Evolutionary conservation across 2,113 vertebrate genomes (phyloP), one percentile per base, ranked within the genome.

Genomic region (Mesitornis unicolor): DNA sequence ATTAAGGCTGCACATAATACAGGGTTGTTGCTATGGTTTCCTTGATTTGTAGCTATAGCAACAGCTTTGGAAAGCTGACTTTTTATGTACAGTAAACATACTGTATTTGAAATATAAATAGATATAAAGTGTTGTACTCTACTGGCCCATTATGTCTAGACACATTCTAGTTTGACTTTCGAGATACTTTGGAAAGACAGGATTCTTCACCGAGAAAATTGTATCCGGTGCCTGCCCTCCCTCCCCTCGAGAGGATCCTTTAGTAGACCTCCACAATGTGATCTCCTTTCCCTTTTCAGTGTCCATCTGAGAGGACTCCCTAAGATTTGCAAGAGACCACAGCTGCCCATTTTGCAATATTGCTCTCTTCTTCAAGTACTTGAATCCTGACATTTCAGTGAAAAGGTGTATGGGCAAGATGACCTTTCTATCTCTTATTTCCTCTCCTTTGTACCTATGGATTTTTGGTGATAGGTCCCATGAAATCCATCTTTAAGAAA

Each of bases 41-140:
- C 93, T 95, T 79, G 87, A 97, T 95, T 94, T 96, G 97, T 98
- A 90, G 89, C 97, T 97, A 98, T 97, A 96, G 97, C 92, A 96
- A 98, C 97, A 96, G 93, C 96, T 97, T 97, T 96, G 92, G 87
- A 88, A 85, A 93, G 47, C 43, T 90, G 84, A 91, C 61, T 95
- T 93, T 96, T 93, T 96, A 93, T 92, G 57, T 94, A 87, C 68
- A 81, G 75, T 95, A 97, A 97, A 95, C 84, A 87, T 84, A 85
- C 59, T 68, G 73, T 92, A 90, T 94, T 91, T 95, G 50, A 94
- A 86, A 69, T 91, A 94, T 67, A 96, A 96, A 87, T 73, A 94
- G 50, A 68, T 61, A 13, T 77, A 69, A 86, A 70, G 12, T 74
- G 57, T 89, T 93, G 16, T 65, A 65, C 51, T 67, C 13, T 90